A percentile compares a stretch with the other conserved stretches of the same genome.
Evolutionary conservation across 2,113 vertebrate species (phyloP).

Genomic region (Vulpes vulpes): DNA sequence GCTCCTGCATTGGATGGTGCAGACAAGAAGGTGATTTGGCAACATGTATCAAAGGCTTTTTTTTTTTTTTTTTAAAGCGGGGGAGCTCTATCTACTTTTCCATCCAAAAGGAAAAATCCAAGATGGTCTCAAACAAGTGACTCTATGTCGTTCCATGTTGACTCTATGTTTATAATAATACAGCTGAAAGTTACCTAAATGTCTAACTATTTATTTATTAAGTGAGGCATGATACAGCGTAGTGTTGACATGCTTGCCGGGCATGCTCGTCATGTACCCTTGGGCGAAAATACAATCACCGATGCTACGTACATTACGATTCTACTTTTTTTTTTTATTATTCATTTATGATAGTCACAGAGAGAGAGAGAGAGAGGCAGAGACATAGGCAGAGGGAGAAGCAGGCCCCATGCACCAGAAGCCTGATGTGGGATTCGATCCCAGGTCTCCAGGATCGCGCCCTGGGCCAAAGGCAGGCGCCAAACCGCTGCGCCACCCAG

Average conservation of each 20-base stretch:
- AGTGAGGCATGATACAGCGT: not conserved
- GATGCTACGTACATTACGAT: not conserved
- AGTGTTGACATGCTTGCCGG: not conserved
- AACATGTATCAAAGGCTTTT: not conserved
- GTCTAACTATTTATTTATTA: slow-evolving; percentile 27
- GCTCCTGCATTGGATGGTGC: not conserved
- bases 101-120: slow-evolving; percentile 34
- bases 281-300: not conserved
- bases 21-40: not conserved
- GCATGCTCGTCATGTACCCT: not conserved
- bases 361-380: too few species aligned
- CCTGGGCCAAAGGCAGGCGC: too few species aligned
- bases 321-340: not conserved
- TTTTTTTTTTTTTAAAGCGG: too few species aligned
- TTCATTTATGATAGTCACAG: too few species aligned
- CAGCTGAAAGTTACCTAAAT: slow-evolving; percentile 27
- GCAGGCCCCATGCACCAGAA: too few species aligned
- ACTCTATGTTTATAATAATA: not conserved
- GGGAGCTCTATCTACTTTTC: not conserved
- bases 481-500: too few species aligned
- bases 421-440: too few species aligned
- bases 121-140: not conserved
- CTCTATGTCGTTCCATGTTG: not conserved
- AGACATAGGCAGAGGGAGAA: too few species aligned
- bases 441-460: too few species aligned